Base-by-base conservation (phyloP, 2,113 vertebrate species). In the Peromyscus leucopus region DNA sequence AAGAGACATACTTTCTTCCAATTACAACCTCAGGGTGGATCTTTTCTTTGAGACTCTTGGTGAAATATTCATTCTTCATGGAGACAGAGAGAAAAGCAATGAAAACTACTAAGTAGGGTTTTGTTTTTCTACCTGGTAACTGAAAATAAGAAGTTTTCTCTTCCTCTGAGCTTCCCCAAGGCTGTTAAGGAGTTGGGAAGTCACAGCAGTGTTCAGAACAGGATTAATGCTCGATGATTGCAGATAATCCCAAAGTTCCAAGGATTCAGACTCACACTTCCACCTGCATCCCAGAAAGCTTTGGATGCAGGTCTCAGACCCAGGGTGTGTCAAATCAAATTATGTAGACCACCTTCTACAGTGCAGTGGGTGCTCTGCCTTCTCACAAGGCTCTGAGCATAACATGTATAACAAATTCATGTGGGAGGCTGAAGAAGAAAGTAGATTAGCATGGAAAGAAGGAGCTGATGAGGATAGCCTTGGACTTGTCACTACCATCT, bases 81-180 rank as follows among this genome's bases (percentile, higher is more conserved):
- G 76, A 93, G 94, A 94, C 65, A 86, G 96, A 90, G 21, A 39
- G 71, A 65, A 79, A 93, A 61, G 12, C 36, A 85, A 90, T 67
- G 51, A 2, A 87, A 88, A 19, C 42, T 1, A 7, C 33, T 22
- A 42, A 17, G 1, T 69, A n/a, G 61, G 24, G 7, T 63, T 63
- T 84, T 42, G 13, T 57, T 19, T 83, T 80, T 95, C 67, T 21
- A 48, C 24, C 26, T 89, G 90, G 36, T 90, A 92, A 88, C 22
- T 67, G n/a, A 85, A 72, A 61, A 63, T 69, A 80, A 85, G 51
- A 51, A 51, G 10, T 51, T 51, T 19, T 3, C 1, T 82, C 7
- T 82, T 89, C 65, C 19, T 93, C 79, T 82, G 24, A 72, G 13
- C 39, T 85, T 95, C 15, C 22, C 21, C 21, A 48, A 61, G 51